Evolutionary conservation across 2,888 invertebrate species (phyloP).

Genomic region (Nineta flava): DNA sequence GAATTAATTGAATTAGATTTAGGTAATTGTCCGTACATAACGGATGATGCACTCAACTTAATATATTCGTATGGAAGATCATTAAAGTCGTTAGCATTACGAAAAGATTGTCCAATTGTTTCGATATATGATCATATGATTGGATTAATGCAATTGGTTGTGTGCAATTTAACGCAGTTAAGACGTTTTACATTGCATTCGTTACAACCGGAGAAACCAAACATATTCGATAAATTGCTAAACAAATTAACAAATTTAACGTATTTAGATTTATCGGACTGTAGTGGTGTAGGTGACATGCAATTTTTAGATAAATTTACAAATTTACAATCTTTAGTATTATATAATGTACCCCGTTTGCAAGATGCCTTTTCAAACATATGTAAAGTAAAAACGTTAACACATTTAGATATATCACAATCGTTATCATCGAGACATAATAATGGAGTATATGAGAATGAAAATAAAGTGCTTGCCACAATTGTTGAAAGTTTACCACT

Average conservation of each 20-base stretch:
- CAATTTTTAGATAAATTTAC: constrained; percentile 48
- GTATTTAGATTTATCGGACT: constrained; percentile 57
- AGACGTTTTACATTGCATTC: constrained; percentile 40
- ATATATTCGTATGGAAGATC: constrained; percentile 54
- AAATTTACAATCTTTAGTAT: constrained; percentile 53
- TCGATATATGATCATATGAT: constrained; percentile 20
- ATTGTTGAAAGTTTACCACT: constrained; percentile 59
- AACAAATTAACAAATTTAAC: constrained; percentile 42
- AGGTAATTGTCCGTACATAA: constrained; percentile 53
- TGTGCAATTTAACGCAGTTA: constrained; percentile 42
- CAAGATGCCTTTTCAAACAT: constrained; percentile 45
- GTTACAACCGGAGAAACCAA: constrained; percentile 30
- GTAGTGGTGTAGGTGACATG: constrained; percentile 43
- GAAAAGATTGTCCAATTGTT: constrained; percentile 45
- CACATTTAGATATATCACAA: constrained; percentile 75
- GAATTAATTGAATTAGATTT: constrained; percentile 58
- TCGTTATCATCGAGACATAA: constrained; percentile 39
- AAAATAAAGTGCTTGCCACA: constrained; percentile 52
- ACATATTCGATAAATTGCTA: constrained; percentile 36
- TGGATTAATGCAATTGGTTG: constrained; percentile 22
- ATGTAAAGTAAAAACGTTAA: constrained; percentile 36
- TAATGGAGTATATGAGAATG: constrained; percentile 52
- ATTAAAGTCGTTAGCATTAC: constrained; percentile 52
- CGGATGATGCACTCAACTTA: constrained; percentile 42
- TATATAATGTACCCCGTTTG: constrained; percentile 64